Evolutionary conservation across 2,797 vertebrate genomes (phyloP).

Genomic region (Myotis planiceps): DNA sequence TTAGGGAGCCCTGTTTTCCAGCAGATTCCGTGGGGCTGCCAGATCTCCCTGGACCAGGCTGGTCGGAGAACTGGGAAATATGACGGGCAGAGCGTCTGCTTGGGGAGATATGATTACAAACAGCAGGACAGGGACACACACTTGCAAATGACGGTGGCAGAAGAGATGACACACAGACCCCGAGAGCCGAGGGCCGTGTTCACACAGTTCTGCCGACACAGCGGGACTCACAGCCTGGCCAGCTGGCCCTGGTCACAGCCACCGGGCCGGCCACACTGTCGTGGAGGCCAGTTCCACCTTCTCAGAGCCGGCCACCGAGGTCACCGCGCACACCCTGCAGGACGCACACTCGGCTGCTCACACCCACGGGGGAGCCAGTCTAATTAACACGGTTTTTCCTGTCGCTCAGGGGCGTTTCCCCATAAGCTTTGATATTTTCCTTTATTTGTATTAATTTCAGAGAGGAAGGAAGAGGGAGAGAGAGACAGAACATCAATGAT

Average conservation of each 20-base stretch:
- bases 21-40: neutral
- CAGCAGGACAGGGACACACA: neutral
- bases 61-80: neutral
- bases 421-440: neutral
- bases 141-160: neutral
- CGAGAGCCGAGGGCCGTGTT: neutral
- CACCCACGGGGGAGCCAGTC: neutral
- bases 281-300: rapidly evolving
- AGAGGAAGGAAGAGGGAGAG: too few species aligned
- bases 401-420: neutral
- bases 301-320: rapidly evolving
- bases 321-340: rapidly evolving
- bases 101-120: neutral
- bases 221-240: rapidly evolving
- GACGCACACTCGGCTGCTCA: neutral
- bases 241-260: neutral
- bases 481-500: too few species aligned
- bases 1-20: neutral
- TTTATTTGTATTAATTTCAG: neutral
- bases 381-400: neutral
- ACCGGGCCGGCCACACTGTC: rapidly evolving
- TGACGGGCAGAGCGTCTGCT: neutral
- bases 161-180: neutral
- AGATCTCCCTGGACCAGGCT: neutral
- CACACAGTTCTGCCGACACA: neutral